Base-by-base conservation (phyloP, 2,113 vertebrate genomes). In the Electrona antarctica region DNA sequence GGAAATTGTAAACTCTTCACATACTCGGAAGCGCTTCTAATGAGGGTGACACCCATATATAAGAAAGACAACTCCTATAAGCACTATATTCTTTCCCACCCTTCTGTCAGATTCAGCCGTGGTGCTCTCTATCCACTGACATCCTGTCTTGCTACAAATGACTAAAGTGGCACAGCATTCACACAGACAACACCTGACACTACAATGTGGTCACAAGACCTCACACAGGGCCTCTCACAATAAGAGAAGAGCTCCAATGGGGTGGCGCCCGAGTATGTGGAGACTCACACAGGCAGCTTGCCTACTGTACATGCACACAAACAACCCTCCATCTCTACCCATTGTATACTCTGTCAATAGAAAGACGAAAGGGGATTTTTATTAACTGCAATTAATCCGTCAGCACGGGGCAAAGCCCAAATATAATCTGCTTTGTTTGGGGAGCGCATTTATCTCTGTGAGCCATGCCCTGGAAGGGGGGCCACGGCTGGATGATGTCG, bases 41-140 rank as follows among this genome's bases (percentile, higher is more conserved):
- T 58, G 15, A 55, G 59, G 21, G 69, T 28, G 55, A 2, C 33
- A 41, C 33, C 33, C 33, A 3, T 4, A 41, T 41, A 41, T 41
- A 41, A 41, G n/a, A 15, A 14, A 57, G 15, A 57, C 55, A 15
- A 1, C n/a, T 28, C 14, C 55, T 33, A 10, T 14, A n/a, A 57
- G 59, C 58, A 54, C 73, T 69, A 63, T 58, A 63, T 58, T 80
- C 73, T 78, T 76, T 77, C 54, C 78, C 83, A 83, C 76, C 13
- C n/a, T 47, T 67, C 70, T 82, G 88, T 82, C 85, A 85, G 82
- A 74, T 14, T n/a, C 89, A 90, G 85, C 83, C 81, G 85, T 61
- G 45, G 9, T 11, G 3, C 21, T 41, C 57, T 80, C 76, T 47
- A 51, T 51, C 50, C 58, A 13, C 29, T 76, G 72, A 78, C 72